Evolutionary conservation across 2,797 vertebrate species (phyloP), one percentile per base, ranked within the genome.

Genomic region (Bufotes viridis): DNA sequence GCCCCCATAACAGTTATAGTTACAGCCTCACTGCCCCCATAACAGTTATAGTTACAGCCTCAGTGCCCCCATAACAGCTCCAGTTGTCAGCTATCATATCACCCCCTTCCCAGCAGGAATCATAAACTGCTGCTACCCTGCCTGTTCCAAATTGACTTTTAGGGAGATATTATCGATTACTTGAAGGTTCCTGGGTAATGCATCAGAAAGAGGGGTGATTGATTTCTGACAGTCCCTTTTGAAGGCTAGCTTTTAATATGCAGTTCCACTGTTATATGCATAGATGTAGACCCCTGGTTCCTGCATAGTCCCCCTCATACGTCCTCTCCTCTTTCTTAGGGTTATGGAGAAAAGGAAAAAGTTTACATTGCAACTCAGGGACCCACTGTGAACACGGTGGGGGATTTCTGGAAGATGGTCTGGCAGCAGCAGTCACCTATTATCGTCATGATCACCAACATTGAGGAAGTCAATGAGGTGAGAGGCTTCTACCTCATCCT

Each of bases 401-500:
- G 96, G 20, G 98, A 99, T 93, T 99, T 99, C 96, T 99, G 98
- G 98, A 97, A 96, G 94, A 99, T 99, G 98, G 97, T 99, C 92
- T 99, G 98, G 98, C 97, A 99, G 93, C 97, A 99, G 91, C 95
- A 91, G 87, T 94, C 95, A 34, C 97, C 98, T 86, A 98, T 99
- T 92, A 97, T 99, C 81, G 98, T 99, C 92, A 99, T 99, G 98
- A 99, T 99, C 95, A 99, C 98, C 91, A 99, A 99, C 92, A 97
- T 99, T 90, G 98, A 99, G 92, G 98, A 99, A 93, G 99, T 98
- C 94, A 99, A 99, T 0, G 98, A 99, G 97, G 98, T 99, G 93
- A 93, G 84, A 74, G 29, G 12, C 29, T 7, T 14, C 9, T 8
- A 8, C 1, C 0, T 26, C 12, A 18, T 49, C n/a, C 42, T 55